Conservation (phyloP, 1,140 invertebrate genomes). For the Oscheius sp. region DNA sequence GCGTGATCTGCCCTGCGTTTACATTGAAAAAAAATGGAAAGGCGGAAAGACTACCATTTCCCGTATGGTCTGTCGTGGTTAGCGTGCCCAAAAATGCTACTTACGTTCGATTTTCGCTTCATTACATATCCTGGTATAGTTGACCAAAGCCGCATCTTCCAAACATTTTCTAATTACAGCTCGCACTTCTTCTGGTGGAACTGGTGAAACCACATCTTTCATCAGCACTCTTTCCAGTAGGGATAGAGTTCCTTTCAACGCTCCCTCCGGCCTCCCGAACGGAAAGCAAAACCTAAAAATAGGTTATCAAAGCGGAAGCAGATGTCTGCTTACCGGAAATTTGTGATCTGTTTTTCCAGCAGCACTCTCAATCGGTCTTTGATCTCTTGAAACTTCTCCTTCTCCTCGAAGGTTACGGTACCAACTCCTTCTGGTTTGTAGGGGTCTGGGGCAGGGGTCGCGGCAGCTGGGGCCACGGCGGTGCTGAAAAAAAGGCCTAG, state of each 20-base stretch:
- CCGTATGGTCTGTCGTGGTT: no score
- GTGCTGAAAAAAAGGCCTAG: background rate
- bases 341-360: conserved; percentile 96
- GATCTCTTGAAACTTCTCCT: conserved; percentile 94
- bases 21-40: no score
- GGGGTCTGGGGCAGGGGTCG: background rate
- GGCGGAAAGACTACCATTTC: no score
- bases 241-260: conserved; percentile 90
- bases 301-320: conserved; percentile 11
- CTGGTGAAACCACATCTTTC: conserved; percentile 98
- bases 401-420: conserved; percentile 93
- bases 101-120: conserved; percentile 96
- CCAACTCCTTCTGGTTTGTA: conserved; percentile 92
- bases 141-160: conserved; percentile 93
- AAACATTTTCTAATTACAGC: conserved; percentile 87
- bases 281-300: conserved; percentile 85
- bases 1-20: no score
- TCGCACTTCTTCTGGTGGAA: conserved; percentile 90
- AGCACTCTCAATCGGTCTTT: conserved; percentile 87
- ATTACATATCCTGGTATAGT: conserved; percentile 90
- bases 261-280: conserved; percentile 94
- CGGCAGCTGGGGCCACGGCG: background rate
- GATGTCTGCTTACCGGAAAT: conserved; percentile 75
- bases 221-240: conserved; percentile 90
- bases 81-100: no score